Evolutionary conservation across 1,140 invertebrate genomes (phyloP).

Genomic region (Caerostris extrusa): DNA sequence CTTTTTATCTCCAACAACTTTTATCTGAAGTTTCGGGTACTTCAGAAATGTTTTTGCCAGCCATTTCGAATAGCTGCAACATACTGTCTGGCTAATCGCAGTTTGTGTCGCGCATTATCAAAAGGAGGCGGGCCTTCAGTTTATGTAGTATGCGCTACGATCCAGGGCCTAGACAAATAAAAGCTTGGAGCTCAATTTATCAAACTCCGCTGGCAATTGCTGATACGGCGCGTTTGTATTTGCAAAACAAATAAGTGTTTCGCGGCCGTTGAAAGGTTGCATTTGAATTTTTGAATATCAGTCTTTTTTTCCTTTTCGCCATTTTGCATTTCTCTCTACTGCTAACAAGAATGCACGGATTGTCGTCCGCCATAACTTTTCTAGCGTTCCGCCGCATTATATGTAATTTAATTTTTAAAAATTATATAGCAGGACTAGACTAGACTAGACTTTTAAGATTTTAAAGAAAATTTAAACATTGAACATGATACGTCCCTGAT

Average conservation of each 20-base stretch:
- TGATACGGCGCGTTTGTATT: constrained; percentile 10
- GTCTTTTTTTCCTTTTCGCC: not conserved
- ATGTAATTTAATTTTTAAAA: too few species aligned
- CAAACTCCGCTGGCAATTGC: not conserved
- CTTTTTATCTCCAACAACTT: not conserved
- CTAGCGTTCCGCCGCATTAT: too few species aligned
- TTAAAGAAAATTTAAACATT: too few species aligned
- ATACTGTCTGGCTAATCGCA: not conserved
- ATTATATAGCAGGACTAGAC: too few species aligned
- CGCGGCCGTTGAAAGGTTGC: constrained; percentile 7
- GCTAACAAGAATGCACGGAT: too few species aligned
- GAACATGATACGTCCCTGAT: too few species aligned
- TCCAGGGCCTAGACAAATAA: constrained; percentile 19
- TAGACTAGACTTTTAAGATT: too few species aligned
- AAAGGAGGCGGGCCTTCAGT: not conserved
- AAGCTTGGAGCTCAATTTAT: not conserved
- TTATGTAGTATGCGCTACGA: not conserved
- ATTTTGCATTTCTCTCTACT: too few species aligned
- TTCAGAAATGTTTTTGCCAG: not conserved
- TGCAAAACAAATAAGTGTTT: not conserved
- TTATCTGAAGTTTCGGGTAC: not conserved
- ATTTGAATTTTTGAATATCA: constrained; percentile 23
- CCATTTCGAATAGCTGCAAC: not conserved
- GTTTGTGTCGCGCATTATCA: not conserved
- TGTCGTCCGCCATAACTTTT: too few species aligned